These are phyloP conservation scores for Pampusana beccarii DNA, from an alignment of 2,113 vertebrate genomes.

Conservation along the genomic window DNA sequence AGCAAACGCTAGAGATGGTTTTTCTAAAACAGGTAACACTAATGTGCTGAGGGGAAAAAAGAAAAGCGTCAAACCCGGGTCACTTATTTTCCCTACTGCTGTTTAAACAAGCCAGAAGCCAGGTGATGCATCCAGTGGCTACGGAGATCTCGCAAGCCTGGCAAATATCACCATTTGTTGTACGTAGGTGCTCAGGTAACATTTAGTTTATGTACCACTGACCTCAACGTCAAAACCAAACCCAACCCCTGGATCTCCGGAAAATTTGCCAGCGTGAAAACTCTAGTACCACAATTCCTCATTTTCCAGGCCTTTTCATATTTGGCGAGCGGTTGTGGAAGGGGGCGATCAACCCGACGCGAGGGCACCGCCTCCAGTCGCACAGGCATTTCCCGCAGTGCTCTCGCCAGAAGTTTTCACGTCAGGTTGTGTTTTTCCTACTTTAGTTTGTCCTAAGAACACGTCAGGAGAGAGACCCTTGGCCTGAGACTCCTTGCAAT, in stretches of 20 bases:
- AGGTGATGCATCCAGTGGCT: background rate
- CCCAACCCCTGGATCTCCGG: background rate
- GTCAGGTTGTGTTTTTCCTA: background rate
- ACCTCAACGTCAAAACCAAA: background rate
- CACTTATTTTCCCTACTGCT: background rate
- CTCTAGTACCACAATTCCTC: background rate
- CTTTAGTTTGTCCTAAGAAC: background rate
- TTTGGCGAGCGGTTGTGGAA: slow-evolving; percentile 9
- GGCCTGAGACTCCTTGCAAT: background rate
- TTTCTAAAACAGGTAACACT: background rate
- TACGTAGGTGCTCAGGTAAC: rapidly evolving
- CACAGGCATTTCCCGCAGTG: background rate
- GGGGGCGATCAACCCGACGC: background rate
- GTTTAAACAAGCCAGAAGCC: background rate
- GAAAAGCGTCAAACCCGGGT: background rate
- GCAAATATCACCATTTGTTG: background rate
- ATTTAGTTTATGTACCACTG: rapidly evolving
- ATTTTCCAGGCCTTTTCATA: background rate
- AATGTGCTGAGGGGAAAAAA: background rate
- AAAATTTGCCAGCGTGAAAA: background rate
- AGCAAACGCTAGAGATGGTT: background rate
- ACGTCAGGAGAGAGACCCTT: background rate
- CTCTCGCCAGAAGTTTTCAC: background rate
- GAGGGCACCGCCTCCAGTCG: background rate
- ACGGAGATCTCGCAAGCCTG: background rate